Conservation (phyloP, 2,113 vertebrate genomes). For the Spea multiplicata region DNA sequence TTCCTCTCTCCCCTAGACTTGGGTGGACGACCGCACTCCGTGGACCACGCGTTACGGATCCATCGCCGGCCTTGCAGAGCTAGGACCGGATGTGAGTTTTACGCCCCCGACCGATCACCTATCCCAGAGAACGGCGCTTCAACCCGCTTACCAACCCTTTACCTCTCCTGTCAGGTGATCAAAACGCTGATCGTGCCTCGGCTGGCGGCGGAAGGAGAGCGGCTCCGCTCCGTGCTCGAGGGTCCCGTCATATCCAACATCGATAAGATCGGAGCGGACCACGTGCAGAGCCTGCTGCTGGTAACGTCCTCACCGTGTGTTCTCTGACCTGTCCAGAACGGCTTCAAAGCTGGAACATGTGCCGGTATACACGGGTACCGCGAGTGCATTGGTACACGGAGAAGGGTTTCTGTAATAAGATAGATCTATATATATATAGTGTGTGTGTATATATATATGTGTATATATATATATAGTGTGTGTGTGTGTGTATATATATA, state of each 20-base stretch:
- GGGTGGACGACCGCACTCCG: constrained; percentile 87
- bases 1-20: constrained; percentile 65
- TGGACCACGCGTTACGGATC: constrained; percentile 91
- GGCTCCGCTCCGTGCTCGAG: constrained; percentile 80
- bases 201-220: constrained; percentile 78
- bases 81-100: constrained; percentile 80
- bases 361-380: too few species aligned
- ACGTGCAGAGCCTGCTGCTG: constrained; percentile 86
- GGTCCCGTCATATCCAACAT: constrained; percentile 86
- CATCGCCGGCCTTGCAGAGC: constrained; percentile 86
- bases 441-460: too few species aligned
- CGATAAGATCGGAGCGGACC: constrained; percentile 87
- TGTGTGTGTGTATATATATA: too few species aligned
- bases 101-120: too few species aligned
- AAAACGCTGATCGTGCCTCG: constrained; percentile 87
- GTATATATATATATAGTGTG: too few species aligned
- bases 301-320: constrained; percentile 56
- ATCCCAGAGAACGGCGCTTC: background rate
- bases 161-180: constrained; percentile 70
- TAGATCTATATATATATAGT: too few species aligned
- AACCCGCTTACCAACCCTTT: background rate
- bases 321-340: too few species aligned
- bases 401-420: too few species aligned
- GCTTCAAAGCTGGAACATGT: too few species aligned
- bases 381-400: too few species aligned